phyloP scores from a whole-genome alignment of 2,797 vertebrate species.

The Pelobates cultripes region DNA sequence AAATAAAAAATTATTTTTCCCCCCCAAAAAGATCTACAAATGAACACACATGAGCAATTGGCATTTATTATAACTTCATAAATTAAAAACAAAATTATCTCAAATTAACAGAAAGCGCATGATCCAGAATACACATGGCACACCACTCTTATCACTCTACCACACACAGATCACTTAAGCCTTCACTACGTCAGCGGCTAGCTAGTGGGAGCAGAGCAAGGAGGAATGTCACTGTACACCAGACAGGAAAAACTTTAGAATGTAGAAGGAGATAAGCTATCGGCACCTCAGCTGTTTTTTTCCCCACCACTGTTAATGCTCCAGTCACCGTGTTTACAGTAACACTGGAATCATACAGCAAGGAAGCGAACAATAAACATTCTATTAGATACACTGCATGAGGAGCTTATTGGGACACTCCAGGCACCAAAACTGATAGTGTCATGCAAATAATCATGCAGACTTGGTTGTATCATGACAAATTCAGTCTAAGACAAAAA shows the following conservation, averaged over 20 bases:
- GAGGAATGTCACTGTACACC: conserved; percentile 38
- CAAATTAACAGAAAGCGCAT: conserved; percentile 32
- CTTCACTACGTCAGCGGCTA: conserved; percentile 39
- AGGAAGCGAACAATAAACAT: not conserved
- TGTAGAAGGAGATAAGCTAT: not conserved
- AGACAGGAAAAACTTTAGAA: conserved; percentile 34
- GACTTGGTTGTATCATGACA: too few species aligned
- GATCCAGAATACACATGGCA: conserved; percentile 48
- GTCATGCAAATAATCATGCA: too few species aligned
- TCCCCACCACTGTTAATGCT: not conserved
- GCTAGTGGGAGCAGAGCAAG: conserved; percentile 25
- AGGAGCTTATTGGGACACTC: not conserved
- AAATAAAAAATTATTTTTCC: too few species aligned
- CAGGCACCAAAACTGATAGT: too few species aligned
- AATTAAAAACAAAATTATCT: conserved; percentile 55
- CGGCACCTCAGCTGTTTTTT: too few species aligned
- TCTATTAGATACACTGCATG: not conserved
- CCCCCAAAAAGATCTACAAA: not conserved
- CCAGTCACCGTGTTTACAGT: not conserved
- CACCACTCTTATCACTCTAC: conserved; percentile 48
- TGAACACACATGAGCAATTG: conserved; percentile 9
- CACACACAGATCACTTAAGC: conserved; percentile 52
- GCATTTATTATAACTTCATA: conserved; percentile 42
- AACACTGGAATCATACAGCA: not conserved
- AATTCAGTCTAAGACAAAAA: too few species aligned